phyloP scores from a whole-genome alignment of 2,113 vertebrate genomes.

The Phalacrocorax carbo region DNA sequence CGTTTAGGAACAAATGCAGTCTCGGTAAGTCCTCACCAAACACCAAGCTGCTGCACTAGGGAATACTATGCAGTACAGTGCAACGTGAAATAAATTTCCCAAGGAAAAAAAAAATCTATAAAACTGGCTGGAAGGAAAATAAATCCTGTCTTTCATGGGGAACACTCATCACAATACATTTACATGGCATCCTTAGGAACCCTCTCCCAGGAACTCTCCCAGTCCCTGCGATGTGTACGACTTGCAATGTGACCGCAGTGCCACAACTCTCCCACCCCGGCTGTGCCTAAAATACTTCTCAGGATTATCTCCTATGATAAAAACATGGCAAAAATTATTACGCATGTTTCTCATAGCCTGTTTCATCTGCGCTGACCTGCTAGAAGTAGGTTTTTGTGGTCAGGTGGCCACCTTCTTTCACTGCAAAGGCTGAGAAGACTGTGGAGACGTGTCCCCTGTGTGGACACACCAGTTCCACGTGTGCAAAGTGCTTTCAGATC shows the following conservation, averaged over 20 bases:
- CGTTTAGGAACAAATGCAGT: neutral
- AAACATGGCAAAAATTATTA: neutral
- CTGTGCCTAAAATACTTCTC: neutral
- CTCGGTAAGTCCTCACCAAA: neutral
- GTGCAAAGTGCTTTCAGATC: neutral
- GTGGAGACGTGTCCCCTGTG: neutral
- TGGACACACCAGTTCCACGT: neutral
- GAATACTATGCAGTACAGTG: neutral
- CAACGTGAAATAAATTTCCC: neutral
- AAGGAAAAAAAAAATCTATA: neutral
- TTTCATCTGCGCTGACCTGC: neutral
- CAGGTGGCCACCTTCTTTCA: neutral
- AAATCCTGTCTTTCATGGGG: neutral
- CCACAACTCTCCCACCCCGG: neutral
- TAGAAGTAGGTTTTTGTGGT: neutral
- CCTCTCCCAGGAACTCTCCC: neutral
- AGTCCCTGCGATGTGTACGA: neutral
- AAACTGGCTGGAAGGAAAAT: neutral
- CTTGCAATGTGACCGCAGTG: fast-evolving
- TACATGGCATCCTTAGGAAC: neutral
- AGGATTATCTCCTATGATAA: neutral
- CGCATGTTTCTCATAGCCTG: neutral
- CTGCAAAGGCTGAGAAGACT: neutral
- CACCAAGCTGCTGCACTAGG: neutral
- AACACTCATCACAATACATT: neutral